Conservation (phyloP, 2,888 invertebrate species). For the Caradrina kadenii region DNA sequence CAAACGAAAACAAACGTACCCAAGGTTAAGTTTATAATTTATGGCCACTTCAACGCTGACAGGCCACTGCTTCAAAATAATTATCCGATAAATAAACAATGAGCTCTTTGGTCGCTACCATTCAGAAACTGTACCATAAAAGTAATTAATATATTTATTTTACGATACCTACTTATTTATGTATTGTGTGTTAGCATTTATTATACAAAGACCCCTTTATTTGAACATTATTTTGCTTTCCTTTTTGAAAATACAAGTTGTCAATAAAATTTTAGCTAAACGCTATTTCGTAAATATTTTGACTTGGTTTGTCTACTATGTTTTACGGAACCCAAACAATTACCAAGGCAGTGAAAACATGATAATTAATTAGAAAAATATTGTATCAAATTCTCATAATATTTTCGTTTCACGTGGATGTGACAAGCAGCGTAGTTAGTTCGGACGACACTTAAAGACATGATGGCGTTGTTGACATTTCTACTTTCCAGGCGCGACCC, state of each 20-base stretch:
- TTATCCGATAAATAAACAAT: conserved; percentile 83
- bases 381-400: conserved; percentile 46
- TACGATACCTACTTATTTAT: conserved; percentile 35
- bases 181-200: conserved; percentile 22
- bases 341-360: conserved; percentile 5
- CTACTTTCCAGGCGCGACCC: conserved; percentile 81
- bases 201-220: conserved; percentile 32
- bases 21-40: conserved; percentile 89
- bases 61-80: conserved; percentile 77
- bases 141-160: conserved; percentile 53
- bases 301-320: not conserved
- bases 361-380: conserved; percentile 51
- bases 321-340: not conserved
- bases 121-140: conserved; percentile 47
- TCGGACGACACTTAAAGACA: conserved; percentile 77
- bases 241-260: too few relatives aligned
- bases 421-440: conserved; percentile 60
- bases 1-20: conserved; percentile 84
- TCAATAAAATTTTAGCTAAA: not conserved
- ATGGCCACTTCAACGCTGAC: conserved; percentile 86
- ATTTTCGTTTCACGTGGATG: conserved; percentile 58
- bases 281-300: not conserved
- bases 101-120: conserved; percentile 63
- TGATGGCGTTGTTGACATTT: conserved; percentile 85
- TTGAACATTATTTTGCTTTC: not conserved